phyloP scores from a whole-genome alignment of 1,140 invertebrate genomes.

The Monochamus saltuarius region DNA sequence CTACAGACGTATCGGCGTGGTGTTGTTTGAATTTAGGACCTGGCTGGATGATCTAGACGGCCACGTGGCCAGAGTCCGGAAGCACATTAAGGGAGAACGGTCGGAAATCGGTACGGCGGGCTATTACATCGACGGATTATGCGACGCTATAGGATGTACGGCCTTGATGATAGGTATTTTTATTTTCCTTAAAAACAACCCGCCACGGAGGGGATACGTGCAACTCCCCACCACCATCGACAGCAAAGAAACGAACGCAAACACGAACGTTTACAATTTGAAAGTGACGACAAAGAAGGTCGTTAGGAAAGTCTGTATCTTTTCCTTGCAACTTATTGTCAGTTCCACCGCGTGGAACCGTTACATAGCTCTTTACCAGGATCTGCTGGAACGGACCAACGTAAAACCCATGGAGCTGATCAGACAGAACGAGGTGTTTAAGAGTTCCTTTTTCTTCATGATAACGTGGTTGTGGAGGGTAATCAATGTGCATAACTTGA shows the following conservation, averaged over 20 bases:
- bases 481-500: constrained; percentile 75
- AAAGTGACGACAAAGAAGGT: constrained; percentile 66
- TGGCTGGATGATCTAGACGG: constrained; percentile 80
- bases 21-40: constrained; percentile 73
- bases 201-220: constrained; percentile 65
- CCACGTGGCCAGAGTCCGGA: constrained; percentile 70
- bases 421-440: constrained; percentile 60
- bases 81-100: constrained; percentile 67
- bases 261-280: constrained; percentile 62
- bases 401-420: constrained; percentile 54
- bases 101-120: constrained; percentile 71
- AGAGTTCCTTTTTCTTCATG: constrained; percentile 69
- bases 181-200: constrained; percentile 67
- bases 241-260: constrained; percentile 54
- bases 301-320: constrained; percentile 63
- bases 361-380: constrained; percentile 75
- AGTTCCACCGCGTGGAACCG: constrained; percentile 78
- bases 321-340: constrained; percentile 68
- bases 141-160: constrained; percentile 70
- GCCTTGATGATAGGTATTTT: constrained; percentile 66
- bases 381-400: constrained; percentile 66
- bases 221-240: constrained; percentile 58
- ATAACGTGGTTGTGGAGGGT: constrained; percentile 76
- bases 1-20: constrained; percentile 66
- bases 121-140: constrained; percentile 73